Evolutionary conservation across 1,140 invertebrate genomes (phyloP), one percentile per base, ranked within the genome.

Genomic region (Stegodyphus mimosarum): DNA sequence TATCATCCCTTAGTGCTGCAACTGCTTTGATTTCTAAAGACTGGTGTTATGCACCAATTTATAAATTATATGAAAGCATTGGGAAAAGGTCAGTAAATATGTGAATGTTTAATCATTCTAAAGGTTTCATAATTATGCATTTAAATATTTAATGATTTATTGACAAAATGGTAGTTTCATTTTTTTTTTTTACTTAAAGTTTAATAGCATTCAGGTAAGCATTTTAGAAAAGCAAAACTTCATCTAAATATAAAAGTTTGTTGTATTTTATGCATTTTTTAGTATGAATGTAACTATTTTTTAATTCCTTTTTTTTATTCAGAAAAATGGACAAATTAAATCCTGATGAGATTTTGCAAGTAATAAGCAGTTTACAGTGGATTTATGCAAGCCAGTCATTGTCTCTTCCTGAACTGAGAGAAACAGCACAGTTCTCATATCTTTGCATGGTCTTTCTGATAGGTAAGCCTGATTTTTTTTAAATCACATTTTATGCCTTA

Each of bases 371-470:
- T 18, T 66, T 84, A 50, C 17, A 84, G 10, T 84, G 81, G 81
- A 76, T 84, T 55, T 55, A n/a, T 55, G 10, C 69, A 11, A 55
- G 72, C 6, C 73, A 76, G 70, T 18, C 64, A 33, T 48, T 69
- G 17, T 4, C 15, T 60, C 55, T 76, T 10, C 7, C 60, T 18
- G 2, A 69, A 11, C 6, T 76, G 17, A 75, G 70, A 60, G 18
- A 48, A 17, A 69, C 81, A 11, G 81, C 51, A 55, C 72, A 84
- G 10, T 84, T 84, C 55, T 49, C 51, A 13, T 84, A 84, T 75
- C 33, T 84, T 11, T 84, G 71, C 60, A 75, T 84, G 72, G 33
- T 84, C 7, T 84, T 69, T 50, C n/a, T 84, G 9, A 50, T 84
- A 13, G 73, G 81, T 84, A 84, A 71, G 52, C 5, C 1, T 60